phyloP scores from a whole-genome alignment of 64 coral and sea anemone genomes.

The Porites lutea region DNA sequence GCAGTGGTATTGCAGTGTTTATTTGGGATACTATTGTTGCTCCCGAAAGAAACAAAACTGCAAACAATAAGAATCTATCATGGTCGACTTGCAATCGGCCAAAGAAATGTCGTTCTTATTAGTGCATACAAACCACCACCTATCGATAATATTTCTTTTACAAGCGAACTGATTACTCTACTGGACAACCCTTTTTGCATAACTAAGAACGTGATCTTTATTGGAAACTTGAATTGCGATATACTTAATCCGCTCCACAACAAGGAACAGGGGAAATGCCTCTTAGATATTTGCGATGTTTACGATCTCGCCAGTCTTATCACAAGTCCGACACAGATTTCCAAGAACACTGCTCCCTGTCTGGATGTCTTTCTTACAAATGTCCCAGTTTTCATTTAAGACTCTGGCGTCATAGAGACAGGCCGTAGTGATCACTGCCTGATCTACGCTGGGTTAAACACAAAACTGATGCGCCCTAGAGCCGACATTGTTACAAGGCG shows the following conservation, averaged over 20 bases:
- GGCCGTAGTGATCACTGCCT: conserved; percentile 49
- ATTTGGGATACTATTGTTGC: background rate
- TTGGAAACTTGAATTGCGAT: conserved; percentile 40
- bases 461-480: conserved; percentile 12
- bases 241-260: background rate
- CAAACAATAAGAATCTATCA: background rate
- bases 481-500: background rate
- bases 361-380: conserved; percentile 52
- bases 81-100: background rate
- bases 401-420: conserved; percentile 22
- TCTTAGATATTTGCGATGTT: conserved; percentile 24
- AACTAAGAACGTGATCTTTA: conserved; percentile 11
- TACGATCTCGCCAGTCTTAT: conserved; percentile 12
- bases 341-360: background rate
- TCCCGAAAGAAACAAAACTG: background rate
- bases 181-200: conserved; percentile 23
- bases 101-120: background rate
- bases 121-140: conserved; percentile 45
- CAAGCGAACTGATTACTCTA: conserved; percentile 4
- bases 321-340: background rate
- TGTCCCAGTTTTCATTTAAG: conserved; percentile 30
- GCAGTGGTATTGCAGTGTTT: background rate
- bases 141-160: conserved; percentile 26
- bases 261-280: conserved; percentile 12
- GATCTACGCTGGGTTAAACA: conserved; percentile 29